These are phyloP conservation scores for Rhegmatorhina hoffmannsi DNA, from an alignment of 2,113 vertebrate genomes.

Conservation along the genomic window DNA sequence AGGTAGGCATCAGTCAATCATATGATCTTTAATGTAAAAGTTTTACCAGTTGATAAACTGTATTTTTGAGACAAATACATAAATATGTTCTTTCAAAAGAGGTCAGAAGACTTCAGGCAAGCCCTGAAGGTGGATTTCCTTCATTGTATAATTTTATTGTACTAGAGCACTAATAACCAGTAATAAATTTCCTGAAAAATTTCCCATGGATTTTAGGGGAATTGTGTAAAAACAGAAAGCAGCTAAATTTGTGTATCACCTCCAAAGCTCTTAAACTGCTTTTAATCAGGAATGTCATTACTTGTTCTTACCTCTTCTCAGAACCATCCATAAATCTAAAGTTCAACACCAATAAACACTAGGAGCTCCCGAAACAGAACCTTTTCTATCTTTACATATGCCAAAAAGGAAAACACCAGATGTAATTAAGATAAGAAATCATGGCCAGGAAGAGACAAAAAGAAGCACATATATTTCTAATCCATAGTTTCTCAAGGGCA, in stretches of 20 bases:
- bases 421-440: background rate
- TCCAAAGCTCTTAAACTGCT: background rate
- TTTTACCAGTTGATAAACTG: background rate
- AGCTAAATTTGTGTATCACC: background rate
- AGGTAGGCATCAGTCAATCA: background rate
- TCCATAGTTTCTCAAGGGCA: background rate
- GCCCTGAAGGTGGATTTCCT: background rate
- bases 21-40: background rate
- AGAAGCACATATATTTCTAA: fast-evolving
- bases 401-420: background rate
- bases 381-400: background rate
- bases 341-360: background rate
- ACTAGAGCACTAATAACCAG: background rate
- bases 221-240: fast-evolving
- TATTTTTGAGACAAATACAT: background rate
- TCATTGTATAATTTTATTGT: background rate
- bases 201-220: background rate
- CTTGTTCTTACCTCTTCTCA: background rate
- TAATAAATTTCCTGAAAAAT: background rate
- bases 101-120: background rate
- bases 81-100: background rate
- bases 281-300: background rate
- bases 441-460: background rate
- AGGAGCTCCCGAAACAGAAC: background rate
- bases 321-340: background rate